Conservation (phyloP, 2,888 invertebrate species). For the Ferrisia virgata region DNA sequence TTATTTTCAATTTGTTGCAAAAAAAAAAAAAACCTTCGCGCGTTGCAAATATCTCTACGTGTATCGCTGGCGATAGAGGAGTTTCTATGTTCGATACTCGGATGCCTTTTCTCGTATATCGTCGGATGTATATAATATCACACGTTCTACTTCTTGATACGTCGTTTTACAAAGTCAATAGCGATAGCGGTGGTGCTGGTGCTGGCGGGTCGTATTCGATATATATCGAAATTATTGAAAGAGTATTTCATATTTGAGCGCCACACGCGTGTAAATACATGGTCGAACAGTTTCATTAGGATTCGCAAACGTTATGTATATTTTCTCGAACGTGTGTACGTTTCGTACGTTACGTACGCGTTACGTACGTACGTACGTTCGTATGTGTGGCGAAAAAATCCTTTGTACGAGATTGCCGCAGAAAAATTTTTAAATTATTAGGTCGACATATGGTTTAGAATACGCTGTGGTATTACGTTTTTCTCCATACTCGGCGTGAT, state of each 20-base stretch:
- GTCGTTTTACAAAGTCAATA: not conserved
- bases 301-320: not conserved
- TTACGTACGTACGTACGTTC: no score
- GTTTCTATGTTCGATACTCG: not conserved
- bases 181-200: not conserved
- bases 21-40: not conserved
- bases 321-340: not conserved
- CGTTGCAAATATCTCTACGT: not conserved
- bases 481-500: not conserved
- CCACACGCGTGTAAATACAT: slow-evolving; percentile 3
- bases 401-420: not conserved
- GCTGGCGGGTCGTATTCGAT: not conserved
- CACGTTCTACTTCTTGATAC: no score
- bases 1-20: slow-evolving; percentile 5
- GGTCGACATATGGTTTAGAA: not conserved
- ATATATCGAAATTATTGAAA: not conserved
- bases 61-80: no score
- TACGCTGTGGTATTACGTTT: not conserved
- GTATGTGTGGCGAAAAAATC: not conserved
- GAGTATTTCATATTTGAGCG: not conserved
- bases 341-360: no score
- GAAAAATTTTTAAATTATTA: not conserved
- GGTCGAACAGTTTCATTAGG: slow-evolving; percentile 11
- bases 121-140: not conserved
- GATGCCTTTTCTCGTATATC: not conserved